Percentiles rank a stretch among this genome's conserved stretches.
phyloP scores from a whole-genome alignment of 2,797 vertebrate genomes.

The Remorina albescens region DNA sequence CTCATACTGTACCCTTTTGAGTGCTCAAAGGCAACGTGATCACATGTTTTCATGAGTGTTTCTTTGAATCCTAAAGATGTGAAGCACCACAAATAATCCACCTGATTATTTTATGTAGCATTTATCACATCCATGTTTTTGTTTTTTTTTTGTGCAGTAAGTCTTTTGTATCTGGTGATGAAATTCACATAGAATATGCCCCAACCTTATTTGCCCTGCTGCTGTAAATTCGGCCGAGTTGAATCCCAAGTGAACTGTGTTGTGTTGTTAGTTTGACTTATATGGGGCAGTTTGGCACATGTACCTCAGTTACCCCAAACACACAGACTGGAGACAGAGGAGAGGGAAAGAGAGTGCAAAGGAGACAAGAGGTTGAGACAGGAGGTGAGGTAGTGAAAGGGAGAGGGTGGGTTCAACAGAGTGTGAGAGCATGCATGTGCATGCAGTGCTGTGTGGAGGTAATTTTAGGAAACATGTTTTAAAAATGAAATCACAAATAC shows the following conservation, averaged over 20 bases:
- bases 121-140: slow-evolving; percentile 21
- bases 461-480: slow-evolving; percentile 24
- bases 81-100: slow-evolving; percentile 14
- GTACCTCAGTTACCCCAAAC: slow-evolving; percentile 72
- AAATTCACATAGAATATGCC: slow-evolving; percentile 40
- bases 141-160: not conserved
- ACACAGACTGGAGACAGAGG: slow-evolving; percentile 35
- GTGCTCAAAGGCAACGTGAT: slow-evolving; percentile 29
- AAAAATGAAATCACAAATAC: slow-evolving; percentile 7
- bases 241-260: slow-evolving; percentile 58
- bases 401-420: slow-evolving; percentile 36
- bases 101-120: slow-evolving; percentile 13
- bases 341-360: slow-evolving; percentile 49
- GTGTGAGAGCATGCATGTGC: slow-evolving; percentile 50
- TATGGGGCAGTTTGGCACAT: slow-evolving; percentile 75
- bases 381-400: slow-evolving; percentile 24
- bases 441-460: slow-evolving; percentile 31
- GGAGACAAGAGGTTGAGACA: slow-evolving; percentile 52
- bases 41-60: slow-evolving; percentile 18
- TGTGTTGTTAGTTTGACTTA: slow-evolving; percentile 69
- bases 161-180: slow-evolving; percentile 28
- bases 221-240: slow-evolving; percentile 41
- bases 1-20: slow-evolving; percentile 9
- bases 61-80: not conserved
- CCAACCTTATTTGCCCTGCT: slow-evolving; percentile 47